Conservation (phyloP, 2,888 invertebrate genomes). For the Lathronympha strigana region DNA sequence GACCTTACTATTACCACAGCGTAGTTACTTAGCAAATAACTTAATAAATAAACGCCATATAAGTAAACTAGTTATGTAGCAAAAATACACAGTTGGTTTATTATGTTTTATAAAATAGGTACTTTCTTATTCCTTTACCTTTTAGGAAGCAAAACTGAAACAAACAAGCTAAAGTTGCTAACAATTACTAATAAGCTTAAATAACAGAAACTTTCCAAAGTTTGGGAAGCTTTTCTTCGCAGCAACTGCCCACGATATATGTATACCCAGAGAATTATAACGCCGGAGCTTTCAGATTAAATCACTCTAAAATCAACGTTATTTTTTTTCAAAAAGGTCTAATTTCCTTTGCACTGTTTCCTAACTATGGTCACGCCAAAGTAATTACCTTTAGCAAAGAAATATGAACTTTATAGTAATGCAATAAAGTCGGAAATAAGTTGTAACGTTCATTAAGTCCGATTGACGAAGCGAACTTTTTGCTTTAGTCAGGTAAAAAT, state of each 20-base stretch:
- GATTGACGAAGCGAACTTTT: constrained; percentile 60
- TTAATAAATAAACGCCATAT: not conserved
- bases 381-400: constrained; percentile 52
- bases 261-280: constrained; percentile 60
- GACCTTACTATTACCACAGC: not conserved
- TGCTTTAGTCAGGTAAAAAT: constrained; percentile 81
- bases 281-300: constrained; percentile 58
- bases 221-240: constrained; percentile 64
- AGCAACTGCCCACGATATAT: constrained; percentile 79
- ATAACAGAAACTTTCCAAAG: constrained; percentile 49
- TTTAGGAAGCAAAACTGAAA: not conserved
- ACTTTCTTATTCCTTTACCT: not conserved
- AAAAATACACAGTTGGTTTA: not conserved
- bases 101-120: not conserved
- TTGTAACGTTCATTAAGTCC: constrained; percentile 50
- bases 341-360: constrained; percentile 45
- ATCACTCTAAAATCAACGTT: constrained; percentile 47
- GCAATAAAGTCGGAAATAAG: constrained; percentile 44
- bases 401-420: constrained; percentile 36
- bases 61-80: not conserved
- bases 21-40: not conserved
- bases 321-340: constrained; percentile 8
- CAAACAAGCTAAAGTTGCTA: constrained; percentile 6
- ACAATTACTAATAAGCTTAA: constrained; percentile 29
- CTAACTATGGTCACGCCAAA: constrained; percentile 62